phyloP scores from a whole-genome alignment of 2,797 vertebrate species.

The Hylomyscus alleni region DNA sequence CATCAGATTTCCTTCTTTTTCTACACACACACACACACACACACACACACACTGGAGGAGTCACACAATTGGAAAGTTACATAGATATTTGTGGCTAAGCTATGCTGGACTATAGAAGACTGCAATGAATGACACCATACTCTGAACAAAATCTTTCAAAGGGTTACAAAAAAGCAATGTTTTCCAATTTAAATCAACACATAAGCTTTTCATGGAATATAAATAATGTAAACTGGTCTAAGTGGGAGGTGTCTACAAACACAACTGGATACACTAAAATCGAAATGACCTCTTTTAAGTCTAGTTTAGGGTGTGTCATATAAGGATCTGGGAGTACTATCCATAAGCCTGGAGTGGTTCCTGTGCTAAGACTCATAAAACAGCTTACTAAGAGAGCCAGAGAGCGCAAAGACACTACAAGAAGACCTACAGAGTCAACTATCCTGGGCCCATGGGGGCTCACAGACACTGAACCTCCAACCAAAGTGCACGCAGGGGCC shows the following conservation, averaged over 20 bases:
- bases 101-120: neutral
- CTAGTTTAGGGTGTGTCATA: constrained; percentile 78
- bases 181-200: constrained; percentile 70
- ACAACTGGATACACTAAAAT: constrained; percentile 73
- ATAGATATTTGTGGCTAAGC: constrained; percentile 10
- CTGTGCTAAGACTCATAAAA: constrained; percentile 77
- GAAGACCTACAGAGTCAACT: neutral
- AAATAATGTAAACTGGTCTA: constrained; percentile 68
- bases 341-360: constrained; percentile 74
- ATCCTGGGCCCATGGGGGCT: neutral
- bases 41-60: neutral
- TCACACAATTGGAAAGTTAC: neutral
- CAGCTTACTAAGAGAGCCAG: constrained; percentile 68
- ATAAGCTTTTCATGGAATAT: constrained; percentile 43
- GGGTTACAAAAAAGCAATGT: constrained; percentile 61
- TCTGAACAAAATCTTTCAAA: constrained; percentile 59
- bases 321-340: constrained; percentile 66
- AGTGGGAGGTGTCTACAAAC: constrained; percentile 76
- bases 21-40: neutral
- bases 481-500: no score
- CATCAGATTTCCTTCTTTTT: constrained; percentile 32
- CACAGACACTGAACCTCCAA: neutral
- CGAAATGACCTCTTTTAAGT: constrained; percentile 78
- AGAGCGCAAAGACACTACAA: neutral
- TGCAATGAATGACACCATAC: constrained; percentile 30